Conservation (phyloP, 2,888 invertebrate species). For the Slavum lentiscoides region DNA sequence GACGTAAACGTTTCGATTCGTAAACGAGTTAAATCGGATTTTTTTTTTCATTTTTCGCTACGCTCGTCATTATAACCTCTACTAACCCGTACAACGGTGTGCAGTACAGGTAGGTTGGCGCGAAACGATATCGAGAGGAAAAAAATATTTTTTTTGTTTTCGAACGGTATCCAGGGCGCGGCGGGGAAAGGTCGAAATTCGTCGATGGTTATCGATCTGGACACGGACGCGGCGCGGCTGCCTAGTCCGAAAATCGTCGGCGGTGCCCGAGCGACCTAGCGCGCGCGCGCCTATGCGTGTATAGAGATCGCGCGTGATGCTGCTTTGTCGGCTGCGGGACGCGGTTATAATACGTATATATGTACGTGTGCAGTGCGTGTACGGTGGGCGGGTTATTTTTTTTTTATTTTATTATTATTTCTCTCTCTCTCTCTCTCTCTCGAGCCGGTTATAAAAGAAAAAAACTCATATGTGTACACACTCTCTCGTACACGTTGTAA, state of each 20-base stretch:
- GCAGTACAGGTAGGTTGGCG: too few relatives aligned
- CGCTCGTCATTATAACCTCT: too few relatives aligned
- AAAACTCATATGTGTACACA: constrained; percentile 15
- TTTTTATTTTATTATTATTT: too few relatives aligned
- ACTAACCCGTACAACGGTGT: too few relatives aligned
- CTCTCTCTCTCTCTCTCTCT: constrained; percentile 4
- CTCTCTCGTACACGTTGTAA: constrained; percentile 7
- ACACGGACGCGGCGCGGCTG: neutral
- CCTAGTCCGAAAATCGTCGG: constrained; percentile 32
- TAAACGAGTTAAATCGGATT: too few relatives aligned
- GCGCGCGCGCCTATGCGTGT: neutral
- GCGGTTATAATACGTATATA: neutral
- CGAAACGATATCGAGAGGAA: too few relatives aligned
- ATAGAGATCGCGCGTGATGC: neutral
- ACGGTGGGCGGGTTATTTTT: constrained; percentile 18
- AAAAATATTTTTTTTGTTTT: neutral
- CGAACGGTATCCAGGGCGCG: neutral
- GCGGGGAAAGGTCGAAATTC: constrained; percentile 13
- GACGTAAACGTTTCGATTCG: too few relatives aligned
- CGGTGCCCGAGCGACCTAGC: neutral
- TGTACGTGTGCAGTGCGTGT: too few relatives aligned
- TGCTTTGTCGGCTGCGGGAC: constrained; percentile 46
- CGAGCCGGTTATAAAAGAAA: constrained; percentile 49
- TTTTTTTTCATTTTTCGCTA: too few relatives aligned
- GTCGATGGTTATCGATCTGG: constrained; percentile 22